A percentile compares a stretch with the other conserved stretches of the same genome.
Conservation (phyloP, 2,797 vertebrate species). For the Trachops cirrhosus region DNA sequence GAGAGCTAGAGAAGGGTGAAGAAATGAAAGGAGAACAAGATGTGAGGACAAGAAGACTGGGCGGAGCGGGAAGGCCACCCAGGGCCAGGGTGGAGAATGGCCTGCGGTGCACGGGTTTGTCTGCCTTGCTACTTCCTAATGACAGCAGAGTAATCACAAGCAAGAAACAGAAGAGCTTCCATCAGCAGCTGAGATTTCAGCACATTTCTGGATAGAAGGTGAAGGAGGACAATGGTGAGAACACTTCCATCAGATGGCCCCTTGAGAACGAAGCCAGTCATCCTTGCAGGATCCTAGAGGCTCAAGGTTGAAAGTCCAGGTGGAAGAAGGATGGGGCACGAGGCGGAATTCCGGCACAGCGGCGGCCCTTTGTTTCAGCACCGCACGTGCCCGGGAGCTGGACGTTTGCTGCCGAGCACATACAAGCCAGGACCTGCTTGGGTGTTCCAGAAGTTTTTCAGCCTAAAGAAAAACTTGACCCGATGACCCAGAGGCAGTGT, state of each 20-base stretch:
- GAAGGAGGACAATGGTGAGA: background rate
- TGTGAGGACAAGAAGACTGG: background rate
- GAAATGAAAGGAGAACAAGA: background rate
- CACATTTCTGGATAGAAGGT: background rate
- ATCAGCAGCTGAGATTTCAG: background rate
- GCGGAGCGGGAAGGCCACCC: background rate
- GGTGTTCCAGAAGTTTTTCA: background rate
- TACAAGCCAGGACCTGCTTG: background rate
- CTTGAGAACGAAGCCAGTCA: background rate
- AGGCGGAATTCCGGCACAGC: background rate
- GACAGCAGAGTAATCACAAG: background rate
- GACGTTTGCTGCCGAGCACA: background rate
- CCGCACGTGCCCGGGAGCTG: background rate
- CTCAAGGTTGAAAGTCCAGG: background rate
- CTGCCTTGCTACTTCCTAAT: background rate
- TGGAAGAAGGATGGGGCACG: rapidly evolving
- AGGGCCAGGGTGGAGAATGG: too few species aligned
- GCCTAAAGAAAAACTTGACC: background rate
- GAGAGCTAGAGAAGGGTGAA: background rate
- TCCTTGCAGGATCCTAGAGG: background rate
- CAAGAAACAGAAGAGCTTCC: background rate
- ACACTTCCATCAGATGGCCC: background rate
- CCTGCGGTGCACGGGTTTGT: background rate
- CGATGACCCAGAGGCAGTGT: background rate
- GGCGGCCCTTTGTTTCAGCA: too few species aligned